A percentile compares a stretch with the other conserved stretches of the same genome.
phyloP scores from a whole-genome alignment of 2,888 invertebrate species.

The Dolichomitus sp. region DNA sequence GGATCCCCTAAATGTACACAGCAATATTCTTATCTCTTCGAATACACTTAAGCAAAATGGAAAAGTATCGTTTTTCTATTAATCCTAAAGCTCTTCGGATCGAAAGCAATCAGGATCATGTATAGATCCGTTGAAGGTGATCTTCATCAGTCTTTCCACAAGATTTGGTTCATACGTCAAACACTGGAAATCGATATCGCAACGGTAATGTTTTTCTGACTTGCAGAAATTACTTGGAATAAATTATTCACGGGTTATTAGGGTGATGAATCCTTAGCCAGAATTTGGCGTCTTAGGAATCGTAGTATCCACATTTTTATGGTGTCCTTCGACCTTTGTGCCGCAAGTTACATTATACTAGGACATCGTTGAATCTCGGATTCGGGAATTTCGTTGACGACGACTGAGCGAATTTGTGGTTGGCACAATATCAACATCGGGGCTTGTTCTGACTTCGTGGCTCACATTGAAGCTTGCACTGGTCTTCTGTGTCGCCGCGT shows the following conservation, averaged over 20 bases:
- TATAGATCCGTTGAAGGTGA: not conserved
- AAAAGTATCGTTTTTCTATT: constrained; percentile 7
- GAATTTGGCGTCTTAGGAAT: no score
- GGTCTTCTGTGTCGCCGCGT: constrained; percentile 21
- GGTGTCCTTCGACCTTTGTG: not conserved
- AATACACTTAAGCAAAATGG: not conserved
- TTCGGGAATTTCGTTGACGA: constrained; percentile 20
- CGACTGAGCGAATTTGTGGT: constrained; percentile 50
- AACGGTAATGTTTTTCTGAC: no score
- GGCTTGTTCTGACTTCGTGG: constrained; percentile 37
- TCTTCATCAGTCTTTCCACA: not conserved
- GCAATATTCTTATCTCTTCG: constrained; percentile 27
- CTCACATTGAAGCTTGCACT: constrained; percentile 12
- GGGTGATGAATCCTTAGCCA: no score
- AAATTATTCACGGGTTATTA: not conserved
- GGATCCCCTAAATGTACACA: constrained; percentile 36
- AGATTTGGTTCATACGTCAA: not conserved
- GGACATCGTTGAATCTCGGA: constrained; percentile 20
- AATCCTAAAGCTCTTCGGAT: not conserved
- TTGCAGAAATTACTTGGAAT: not conserved
- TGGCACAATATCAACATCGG: constrained; percentile 56
- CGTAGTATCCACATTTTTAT: no score
- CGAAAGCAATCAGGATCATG: not conserved
- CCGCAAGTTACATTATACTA: not conserved
- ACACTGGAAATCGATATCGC: not conserved